Evolutionary conservation across 2,113 vertebrate species (phyloP), one percentile per base, ranked within the genome.

Genomic region (Astatotilapia flaviijosephi): DNA sequence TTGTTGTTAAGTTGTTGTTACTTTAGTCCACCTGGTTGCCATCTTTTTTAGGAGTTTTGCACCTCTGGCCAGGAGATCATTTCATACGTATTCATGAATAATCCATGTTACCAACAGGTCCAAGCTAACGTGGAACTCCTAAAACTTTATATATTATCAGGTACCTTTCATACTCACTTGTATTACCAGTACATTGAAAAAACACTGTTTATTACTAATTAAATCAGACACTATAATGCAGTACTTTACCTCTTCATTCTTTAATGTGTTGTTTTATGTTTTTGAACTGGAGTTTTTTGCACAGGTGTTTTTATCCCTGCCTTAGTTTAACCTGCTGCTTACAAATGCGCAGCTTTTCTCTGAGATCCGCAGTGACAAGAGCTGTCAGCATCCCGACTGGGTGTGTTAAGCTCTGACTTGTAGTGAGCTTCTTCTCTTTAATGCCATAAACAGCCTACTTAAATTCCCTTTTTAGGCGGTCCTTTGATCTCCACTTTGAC

Each of bases 371-470:
- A 17, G 45, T 90, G 91, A 92, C 89, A 31, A 62, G 79, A 86
- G 80, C 82, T 82, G 91, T 91, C 91, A 89, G 88, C 3, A 2
- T 17, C 23, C 84, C 12, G 19, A 58, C 85, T 68, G n/a, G 45
- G 15, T 68, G 70, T 23, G 11, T 55, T 91, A 86, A 88, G 85
- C 91, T 84, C 65, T 17, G 60, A 75, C 49, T 86, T 21, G 45
- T 56, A 88, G 40, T 68, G 79, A 87, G 56, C 84, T 40, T 68
- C 73, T 81, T 94, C 31, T 79, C 80, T 86, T 86, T 85, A 83
- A 80, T 55, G 86, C 91, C 80, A 45, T 79, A 89, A 91, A 85
- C 90, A 84, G 81, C 80, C 81, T 80, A 82, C 81, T 87, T 77
- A 85, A 75, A 80, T 88, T 88, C 85, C 62, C 62, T 77, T 82